Evolutionary conservation across 1,140 invertebrate genomes (phyloP), one percentile per base, ranked within the genome.

Genomic region (Campoletis sonorensis): DNA sequence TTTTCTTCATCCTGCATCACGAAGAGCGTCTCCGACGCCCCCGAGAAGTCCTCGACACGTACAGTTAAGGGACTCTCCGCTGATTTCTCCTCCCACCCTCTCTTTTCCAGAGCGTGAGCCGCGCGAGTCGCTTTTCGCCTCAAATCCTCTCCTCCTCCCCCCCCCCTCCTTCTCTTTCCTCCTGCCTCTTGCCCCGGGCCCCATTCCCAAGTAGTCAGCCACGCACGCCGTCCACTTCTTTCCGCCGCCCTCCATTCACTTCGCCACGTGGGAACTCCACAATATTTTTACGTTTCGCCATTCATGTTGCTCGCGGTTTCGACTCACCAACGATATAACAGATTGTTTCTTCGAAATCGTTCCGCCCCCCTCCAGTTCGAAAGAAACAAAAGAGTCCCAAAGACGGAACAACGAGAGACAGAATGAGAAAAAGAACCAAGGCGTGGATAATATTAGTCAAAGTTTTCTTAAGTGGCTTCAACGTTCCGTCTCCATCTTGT

Each of bases 231-330:
- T 58, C 61, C 37, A 33, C 79, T n/a, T 64, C 61, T 23, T 64
- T 23, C n/a, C 61, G 61, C n/a, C 61, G 61, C 61, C 0, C 67
- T 87, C 87, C 90, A 90, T 91, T 91, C 85, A 91, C 84, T 80
- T 83, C 84, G 79, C 85, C 90, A 91, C 88, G 89, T 91, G 90
- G 87, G 91, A 90, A 91, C 90, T 81, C 87, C 83, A 85, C 83
- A 83, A 85, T 87, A 90, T 89, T 91, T 91, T 91, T 92, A 90
- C 90, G 89, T 91, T 91, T 91, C 88, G 87, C 91, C 91, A 92
- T 92, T 92, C 91, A 92, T 86, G 86, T 88, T 88, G 88, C 72
- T 23, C 40, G 15, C 40, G 15, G 51, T 84, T n/a, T 23, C 4
- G 23, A 27, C 75, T 54, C 49, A 16, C 72, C 80, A 58, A 68